Evolutionary conservation across 2,888 invertebrate genomes (phyloP), one percentile per base, ranked within the genome.

Genomic region (Eristalis arbustorum): DNA sequence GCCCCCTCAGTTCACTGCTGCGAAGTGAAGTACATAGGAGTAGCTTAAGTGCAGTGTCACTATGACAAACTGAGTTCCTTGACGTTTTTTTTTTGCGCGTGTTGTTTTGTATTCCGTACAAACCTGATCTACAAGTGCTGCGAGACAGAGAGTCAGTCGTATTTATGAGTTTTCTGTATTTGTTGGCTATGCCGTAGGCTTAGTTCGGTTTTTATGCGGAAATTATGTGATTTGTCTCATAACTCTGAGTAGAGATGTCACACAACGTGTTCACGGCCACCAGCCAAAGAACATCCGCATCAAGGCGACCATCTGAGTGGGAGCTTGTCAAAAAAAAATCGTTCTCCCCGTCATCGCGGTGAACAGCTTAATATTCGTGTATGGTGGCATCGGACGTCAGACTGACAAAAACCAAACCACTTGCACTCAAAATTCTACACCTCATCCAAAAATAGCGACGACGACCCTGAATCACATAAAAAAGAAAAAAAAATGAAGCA

Each of bases 1-100:
- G 80, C 56, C 31, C 28, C 49, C 66, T 49, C 22, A 1, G 31
- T n/a, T 14, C 28, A 31, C n/a, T 73, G 25, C 63, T 37, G 18
- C 6, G 4, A 23, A 49, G 64, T 37, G 42, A 18, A 81, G 66
- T 59, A 49, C 49, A 49, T 75, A 10, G 3, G n/a, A 73, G 40
- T 42, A 11, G 31, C 31, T 31, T 37, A 80, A 77, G 69, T 62
- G 40, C 72, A 71, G 75, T 84, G 76, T 76, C 76, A 73, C 75
- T 80, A 81, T 84, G 80, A 84, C 67, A 84, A 84, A 84, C 74
- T 73, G 71, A 76, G 80, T 81, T 81, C 84, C 84, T 84, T 84
- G 84, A 84, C 80, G 25, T 1, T 25, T 80, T 84, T 84, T 84
- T 62, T 66, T 13, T n/a, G 14, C 25, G 25, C 25, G 13, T 3